Percentiles rank a stretch among this genome's conserved stretches.
These are phyloP conservation scores for Saturnia japonica DNA, from an alignment of 2,888 invertebrate species.

Conservation along the genomic window DNA sequence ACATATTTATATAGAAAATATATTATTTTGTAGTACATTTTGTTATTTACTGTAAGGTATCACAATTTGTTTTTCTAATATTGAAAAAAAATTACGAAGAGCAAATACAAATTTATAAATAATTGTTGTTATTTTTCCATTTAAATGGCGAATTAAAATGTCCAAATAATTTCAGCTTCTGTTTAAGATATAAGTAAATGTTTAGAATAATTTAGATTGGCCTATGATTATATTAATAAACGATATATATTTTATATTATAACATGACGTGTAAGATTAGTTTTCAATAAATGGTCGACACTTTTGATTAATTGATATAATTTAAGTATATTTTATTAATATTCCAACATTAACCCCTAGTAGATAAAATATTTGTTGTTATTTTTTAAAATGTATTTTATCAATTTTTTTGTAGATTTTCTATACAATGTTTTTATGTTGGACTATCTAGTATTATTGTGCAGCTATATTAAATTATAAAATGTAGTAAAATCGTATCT, in stretches of 20 bases:
- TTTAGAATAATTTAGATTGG: constrained; percentile 8
- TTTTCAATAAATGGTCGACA: background rate
- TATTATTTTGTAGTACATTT: too few relatives aligned
- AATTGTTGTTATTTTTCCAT: background rate
- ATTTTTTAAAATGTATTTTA: background rate
- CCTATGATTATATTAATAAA: constrained; percentile 5
- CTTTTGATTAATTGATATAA: constrained; percentile 3
- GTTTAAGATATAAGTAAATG: background rate
- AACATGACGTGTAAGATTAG: background rate
- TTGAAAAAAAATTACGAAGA: too few relatives aligned
- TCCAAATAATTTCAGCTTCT: constrained; percentile 6
- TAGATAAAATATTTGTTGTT: constrained; percentile 22
- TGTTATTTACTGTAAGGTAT: too few relatives aligned
- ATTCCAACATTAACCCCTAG: constrained; percentile 13
- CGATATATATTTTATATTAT: constrained; percentile 1
- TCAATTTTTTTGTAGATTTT: constrained; percentile 11
- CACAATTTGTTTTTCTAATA: too few relatives aligned
- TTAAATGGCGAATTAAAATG: background rate
- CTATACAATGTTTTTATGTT: constrained; percentile 18
- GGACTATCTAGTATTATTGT: constrained; percentile 23
- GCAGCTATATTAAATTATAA: constrained; percentile 30
- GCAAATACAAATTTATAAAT: too few relatives aligned
- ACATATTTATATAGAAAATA: too few relatives aligned
- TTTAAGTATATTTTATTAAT: background rate
- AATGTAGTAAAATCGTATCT: background rate